Percentiles rank a stretch among this genome's conserved stretches.
phyloP scores from a whole-genome alignment of 1,140 invertebrate species.

The Eciton burchellii region DNA sequence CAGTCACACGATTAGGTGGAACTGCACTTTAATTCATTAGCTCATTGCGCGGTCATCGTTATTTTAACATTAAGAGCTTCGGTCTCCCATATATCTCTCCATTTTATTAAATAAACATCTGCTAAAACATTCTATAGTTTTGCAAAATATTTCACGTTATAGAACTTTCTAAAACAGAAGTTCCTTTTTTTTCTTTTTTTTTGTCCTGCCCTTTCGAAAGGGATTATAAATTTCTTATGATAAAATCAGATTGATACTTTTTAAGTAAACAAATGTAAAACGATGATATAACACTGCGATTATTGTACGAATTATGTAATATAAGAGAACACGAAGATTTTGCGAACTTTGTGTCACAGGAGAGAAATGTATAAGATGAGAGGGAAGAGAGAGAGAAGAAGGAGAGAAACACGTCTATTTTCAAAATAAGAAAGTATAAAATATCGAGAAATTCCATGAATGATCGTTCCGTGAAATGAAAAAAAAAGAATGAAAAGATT shows the following conservation, averaged over 20 bases:
- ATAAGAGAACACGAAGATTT: no score
- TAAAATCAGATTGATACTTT: neutral
- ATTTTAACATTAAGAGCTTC: constrained; percentile 27
- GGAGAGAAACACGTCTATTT: neutral
- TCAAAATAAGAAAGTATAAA: neutral
- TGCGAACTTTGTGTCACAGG: no score
- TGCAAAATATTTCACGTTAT: neutral
- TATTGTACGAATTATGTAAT: no score
- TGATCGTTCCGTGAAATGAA: no score
- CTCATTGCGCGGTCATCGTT: constrained; percentile 8
- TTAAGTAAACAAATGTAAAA: neutral
- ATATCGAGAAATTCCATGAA: no score
- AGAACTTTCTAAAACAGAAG: neutral
- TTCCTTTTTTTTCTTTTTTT: neutral
- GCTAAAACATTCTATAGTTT: neutral
- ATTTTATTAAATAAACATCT: constrained; percentile 22
- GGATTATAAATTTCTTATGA: neutral
- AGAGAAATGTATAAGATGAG: no score
- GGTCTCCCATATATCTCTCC: constrained; percentile 7
- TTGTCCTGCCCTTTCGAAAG: no score
- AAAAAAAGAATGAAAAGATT: neutral
- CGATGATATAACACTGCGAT: no score
- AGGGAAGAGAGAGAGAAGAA: no score
- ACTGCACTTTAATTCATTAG: constrained; percentile 51
- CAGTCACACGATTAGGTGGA: constrained; percentile 39